These are phyloP conservation scores for Bos taurus DNA, from an alignment of 2,113 vertebrate species.

Conservation along the genomic window DNA sequence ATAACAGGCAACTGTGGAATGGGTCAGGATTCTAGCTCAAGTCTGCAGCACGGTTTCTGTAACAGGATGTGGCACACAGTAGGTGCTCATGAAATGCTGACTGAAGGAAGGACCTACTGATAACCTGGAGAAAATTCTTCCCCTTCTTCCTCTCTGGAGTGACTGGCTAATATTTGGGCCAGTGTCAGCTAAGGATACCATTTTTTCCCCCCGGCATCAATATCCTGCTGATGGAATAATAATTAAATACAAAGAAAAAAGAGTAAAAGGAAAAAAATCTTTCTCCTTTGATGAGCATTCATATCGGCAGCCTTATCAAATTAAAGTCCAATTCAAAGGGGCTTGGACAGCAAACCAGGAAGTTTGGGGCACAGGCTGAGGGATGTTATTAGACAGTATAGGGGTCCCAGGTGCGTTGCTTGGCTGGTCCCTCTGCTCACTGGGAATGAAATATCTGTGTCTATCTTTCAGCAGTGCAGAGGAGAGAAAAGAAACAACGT, in stretches of 20 bases:
- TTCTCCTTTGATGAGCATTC: not conserved
- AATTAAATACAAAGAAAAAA: not conserved
- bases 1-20: not conserved
- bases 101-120: not conserved
- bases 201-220: not conserved
- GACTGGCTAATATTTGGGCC: not conserved
- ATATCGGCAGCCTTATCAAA: not conserved
- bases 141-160: not conserved
- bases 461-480: not conserved
- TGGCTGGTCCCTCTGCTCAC: not conserved
- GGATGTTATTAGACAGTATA: rapidly evolving
- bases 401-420: not conserved
- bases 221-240: not conserved
- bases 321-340: not conserved
- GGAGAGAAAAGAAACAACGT: not conserved
- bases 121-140: not conserved
- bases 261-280: not conserved
- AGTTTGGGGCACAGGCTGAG: not conserved
- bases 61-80: not conserved
- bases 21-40: not conserved
- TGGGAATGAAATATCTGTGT: too few species aligned
- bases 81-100: not conserved
- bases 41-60: rapidly evolving
- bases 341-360: not conserved
- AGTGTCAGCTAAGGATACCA: not conserved